Evolutionary conservation across 2,888 invertebrate species (phyloP).

Genomic region (Melieria crassipennis): DNA sequence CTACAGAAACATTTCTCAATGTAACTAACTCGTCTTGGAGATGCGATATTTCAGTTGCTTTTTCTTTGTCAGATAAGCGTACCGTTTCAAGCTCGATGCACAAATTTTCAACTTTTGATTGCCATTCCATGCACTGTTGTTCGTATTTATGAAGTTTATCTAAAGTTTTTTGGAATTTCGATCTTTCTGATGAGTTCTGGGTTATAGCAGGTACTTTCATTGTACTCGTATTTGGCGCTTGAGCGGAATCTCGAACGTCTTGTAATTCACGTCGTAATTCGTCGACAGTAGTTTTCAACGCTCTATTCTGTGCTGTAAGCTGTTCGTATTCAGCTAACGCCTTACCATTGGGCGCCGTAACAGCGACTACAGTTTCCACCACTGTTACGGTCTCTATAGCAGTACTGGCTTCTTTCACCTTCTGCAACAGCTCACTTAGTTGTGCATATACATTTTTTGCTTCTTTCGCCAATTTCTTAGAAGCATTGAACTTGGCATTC

Average conservation of each 20-base stretch:
- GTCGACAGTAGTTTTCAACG: conserved; percentile 53
- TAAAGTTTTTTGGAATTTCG: background rate
- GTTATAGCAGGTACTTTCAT: too few species aligned
- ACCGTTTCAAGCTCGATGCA: conserved; percentile 67
- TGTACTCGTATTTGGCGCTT: conserved; percentile 45
- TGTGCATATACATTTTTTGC: conserved; percentile 61
- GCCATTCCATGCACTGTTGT: conserved; percentile 59
- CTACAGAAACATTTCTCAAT: conserved; percentile 50
- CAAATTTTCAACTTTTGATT: conserved; percentile 67
- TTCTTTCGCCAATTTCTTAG: conserved; percentile 63
- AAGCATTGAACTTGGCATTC: conserved; percentile 60
- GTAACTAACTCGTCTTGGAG: conserved; percentile 62
- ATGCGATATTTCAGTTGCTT: conserved; percentile 67
- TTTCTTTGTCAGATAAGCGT: conserved; percentile 66
- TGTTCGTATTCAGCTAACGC: conserved; percentile 61
- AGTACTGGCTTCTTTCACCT: conserved; percentile 58
- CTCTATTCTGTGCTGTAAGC: conserved; percentile 57
- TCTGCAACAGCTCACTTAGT: conserved; percentile 56
- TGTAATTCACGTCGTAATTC: conserved; percentile 49
- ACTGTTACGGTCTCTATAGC: conserved; percentile 59
- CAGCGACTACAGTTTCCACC: conserved; percentile 58
- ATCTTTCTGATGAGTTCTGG: too few species aligned
- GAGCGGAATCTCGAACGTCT: conserved; percentile 60
- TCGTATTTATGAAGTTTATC: conserved; percentile 39
- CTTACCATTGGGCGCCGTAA: conserved; percentile 60